These are phyloP conservation scores for Microctonus aethiopoides DNA, from an alignment of 2,888 invertebrate genomes.

Conservation along the genomic window DNA sequence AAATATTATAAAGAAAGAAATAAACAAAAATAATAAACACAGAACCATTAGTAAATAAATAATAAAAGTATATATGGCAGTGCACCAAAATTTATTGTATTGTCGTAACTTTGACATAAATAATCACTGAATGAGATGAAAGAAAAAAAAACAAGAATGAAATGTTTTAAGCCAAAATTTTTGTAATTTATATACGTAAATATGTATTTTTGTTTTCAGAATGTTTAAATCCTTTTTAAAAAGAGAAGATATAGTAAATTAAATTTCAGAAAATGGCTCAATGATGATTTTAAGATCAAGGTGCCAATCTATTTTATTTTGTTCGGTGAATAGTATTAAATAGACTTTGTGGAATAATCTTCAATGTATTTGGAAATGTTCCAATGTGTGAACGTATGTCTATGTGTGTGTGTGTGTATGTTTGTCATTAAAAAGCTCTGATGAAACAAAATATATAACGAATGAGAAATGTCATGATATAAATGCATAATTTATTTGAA, in stretches of 20 bases:
- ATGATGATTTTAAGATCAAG: conserved; percentile 1
- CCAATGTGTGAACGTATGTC: too few species aligned
- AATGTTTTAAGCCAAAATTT: not conserved
- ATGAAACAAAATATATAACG: not conserved
- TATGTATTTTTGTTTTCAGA: not conserved
- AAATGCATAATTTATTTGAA: not conserved
- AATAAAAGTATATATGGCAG: not conserved
- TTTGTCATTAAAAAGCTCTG: too few species aligned
- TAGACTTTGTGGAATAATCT: conserved; percentile 26
- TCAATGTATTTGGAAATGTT: not conserved
- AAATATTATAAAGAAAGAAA: not conserved
- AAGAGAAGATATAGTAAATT: not conserved
- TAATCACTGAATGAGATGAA: too few species aligned
- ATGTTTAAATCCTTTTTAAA: not conserved
- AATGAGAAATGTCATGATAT: not conserved
- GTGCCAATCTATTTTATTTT: conserved; percentile 3
- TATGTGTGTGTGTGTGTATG: too few species aligned
- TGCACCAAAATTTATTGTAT: not conserved
- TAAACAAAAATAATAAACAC: not conserved
- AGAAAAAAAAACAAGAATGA: not conserved
- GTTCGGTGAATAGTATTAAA: conserved; percentile 25
- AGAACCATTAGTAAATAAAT: not conserved
- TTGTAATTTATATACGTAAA: not conserved
- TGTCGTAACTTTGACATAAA: not conserved
- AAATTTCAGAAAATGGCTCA: not conserved